Evolutionary conservation across 2,113 vertebrate species (phyloP).

Genomic region (Menura novaehollandiae): DNA sequence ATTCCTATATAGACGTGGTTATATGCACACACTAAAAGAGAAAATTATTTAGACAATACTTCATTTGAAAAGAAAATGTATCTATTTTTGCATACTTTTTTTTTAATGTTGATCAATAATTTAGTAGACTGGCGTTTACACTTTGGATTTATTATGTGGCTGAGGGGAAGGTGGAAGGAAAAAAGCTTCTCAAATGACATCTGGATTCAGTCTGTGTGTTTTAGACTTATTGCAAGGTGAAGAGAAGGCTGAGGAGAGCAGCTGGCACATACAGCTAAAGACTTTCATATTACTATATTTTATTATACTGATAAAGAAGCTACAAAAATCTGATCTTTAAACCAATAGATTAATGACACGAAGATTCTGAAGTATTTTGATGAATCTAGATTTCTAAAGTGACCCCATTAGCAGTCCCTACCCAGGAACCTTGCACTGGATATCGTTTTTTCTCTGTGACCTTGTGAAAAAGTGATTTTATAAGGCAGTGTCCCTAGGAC

Average conservation of each 20-base stretch:
- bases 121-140: background rate
- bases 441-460: background rate
- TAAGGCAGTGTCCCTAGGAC: background rate
- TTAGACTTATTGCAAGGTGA: background rate
- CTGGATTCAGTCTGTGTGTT: background rate
- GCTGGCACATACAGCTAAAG: background rate
- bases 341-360: background rate
- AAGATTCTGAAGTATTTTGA: background rate
- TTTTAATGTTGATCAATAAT: background rate
- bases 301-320: background rate
- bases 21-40: background rate
- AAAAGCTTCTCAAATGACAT: background rate
- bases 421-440: background rate
- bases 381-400: background rate
- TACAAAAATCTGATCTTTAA: background rate
- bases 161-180: background rate
- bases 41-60: background rate
- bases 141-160: background rate
- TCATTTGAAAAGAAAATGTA: background rate
- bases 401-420: background rate
- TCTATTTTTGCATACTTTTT: background rate
- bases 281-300: background rate
- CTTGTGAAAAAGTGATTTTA: background rate
- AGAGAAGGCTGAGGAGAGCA: background rate
- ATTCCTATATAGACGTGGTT: no score